phyloP scores from a whole-genome alignment of 1,140 invertebrate genomes.

The Atta colombica region DNA sequence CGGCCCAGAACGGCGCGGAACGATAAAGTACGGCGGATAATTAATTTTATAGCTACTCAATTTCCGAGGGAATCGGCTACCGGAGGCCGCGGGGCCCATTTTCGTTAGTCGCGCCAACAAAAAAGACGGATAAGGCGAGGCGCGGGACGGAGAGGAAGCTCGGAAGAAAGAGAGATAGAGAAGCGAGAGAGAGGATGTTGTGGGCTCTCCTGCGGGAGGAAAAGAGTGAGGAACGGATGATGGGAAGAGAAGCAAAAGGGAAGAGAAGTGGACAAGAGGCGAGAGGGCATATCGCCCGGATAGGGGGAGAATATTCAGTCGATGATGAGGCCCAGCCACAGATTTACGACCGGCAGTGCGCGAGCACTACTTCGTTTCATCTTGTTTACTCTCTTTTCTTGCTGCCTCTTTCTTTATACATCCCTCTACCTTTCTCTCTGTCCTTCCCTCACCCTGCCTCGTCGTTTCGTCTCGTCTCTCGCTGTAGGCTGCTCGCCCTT shows the following conservation, averaged over 20 bases:
- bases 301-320: conserved; percentile 79
- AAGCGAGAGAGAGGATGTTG: background rate
- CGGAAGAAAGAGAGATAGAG: background rate
- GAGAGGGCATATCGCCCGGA: conserved; percentile 22
- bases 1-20: conserved; percentile 57
- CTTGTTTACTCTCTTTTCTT: conserved; percentile 77
- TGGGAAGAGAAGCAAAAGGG: background rate
- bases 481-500: conserved; percentile 31
- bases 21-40: conserved; percentile 86
- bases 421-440: conserved; percentile 18
- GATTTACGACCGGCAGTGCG: conserved; percentile 83
- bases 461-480: conserved; percentile 28
- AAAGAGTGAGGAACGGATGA: conserved; percentile 3
- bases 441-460: conserved; percentile 11
- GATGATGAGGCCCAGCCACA: conserved; percentile 83
- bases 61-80: conserved; percentile 86
- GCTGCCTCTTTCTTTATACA: conserved; percentile 57
- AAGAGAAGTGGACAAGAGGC: conserved; percentile 26
- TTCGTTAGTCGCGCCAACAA: conserved; percentile 81
- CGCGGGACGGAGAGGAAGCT: background rate
- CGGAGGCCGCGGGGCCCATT: conserved; percentile 80
- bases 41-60: conserved; percentile 87
- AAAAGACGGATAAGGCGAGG: conserved; percentile 69
- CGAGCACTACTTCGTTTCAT: conserved; percentile 74
- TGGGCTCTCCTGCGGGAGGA: background rate